Percentiles rank a stretch among this genome's conserved stretches.
Evolutionary conservation across 2,888 invertebrate genomes (phyloP).

Genomic region (Pristionchus maxplancki): DNA sequence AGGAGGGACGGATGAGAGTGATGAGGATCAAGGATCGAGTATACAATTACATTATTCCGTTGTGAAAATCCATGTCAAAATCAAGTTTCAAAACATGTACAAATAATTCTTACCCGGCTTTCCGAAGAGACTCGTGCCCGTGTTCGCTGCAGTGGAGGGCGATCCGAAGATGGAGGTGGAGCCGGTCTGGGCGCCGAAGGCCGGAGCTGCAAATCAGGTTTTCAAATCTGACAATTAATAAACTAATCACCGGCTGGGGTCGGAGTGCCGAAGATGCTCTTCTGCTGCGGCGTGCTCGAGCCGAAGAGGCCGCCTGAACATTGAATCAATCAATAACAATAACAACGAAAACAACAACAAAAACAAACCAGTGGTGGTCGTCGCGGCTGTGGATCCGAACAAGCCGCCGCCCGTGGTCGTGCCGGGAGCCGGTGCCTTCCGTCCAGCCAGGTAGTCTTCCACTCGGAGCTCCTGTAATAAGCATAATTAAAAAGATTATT

Average conservation of each 20-base stretch:
- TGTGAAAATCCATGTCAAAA: no score
- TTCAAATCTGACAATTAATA: background rate
- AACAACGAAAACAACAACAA: background rate
- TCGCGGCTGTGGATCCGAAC: conserved; percentile 57
- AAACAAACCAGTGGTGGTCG: conserved; percentile 49
- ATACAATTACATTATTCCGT: no score
- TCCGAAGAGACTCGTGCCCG: conserved; percentile 46
- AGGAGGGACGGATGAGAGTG: no score
- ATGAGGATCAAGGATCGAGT: no score
- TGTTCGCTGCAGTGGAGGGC: conserved; percentile 27
- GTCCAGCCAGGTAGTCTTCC: conserved; percentile 92
- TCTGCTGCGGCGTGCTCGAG: conserved; percentile 48
- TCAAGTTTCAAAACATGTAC: no score
- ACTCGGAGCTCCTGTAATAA: conserved; percentile 86
- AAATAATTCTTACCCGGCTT: conserved; percentile 58
- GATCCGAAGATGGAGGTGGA: conserved; percentile 49
- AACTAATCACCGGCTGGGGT: conserved; percentile 25
- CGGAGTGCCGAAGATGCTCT: conserved; percentile 51
- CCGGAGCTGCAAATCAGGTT: background rate
- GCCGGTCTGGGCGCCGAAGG: conserved; percentile 34
- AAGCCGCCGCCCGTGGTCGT: conserved; percentile 60
- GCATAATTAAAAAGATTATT: background rate
- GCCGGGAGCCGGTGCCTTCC: conserved; percentile 84
- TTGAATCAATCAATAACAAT: background rate
- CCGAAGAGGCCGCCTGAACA: conserved; percentile 76